These are phyloP conservation scores for Mesorhabditis spiculigera DNA, from an alignment of 2,888 invertebrate genomes.

Conservation along the genomic window DNA sequence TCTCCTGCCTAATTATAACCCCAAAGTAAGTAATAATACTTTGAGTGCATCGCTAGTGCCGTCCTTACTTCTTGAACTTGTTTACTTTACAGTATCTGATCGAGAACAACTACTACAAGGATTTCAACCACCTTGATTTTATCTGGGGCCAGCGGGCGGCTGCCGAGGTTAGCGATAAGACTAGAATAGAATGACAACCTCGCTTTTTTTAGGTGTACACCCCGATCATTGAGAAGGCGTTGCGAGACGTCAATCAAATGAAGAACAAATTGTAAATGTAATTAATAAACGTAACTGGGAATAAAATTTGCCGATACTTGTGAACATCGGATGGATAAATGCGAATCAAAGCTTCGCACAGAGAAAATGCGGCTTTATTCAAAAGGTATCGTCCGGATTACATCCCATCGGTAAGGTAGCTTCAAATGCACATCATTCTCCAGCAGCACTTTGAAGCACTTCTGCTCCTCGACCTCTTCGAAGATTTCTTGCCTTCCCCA, in stretches of 20 bases:
- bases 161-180: conserved; percentile 12
- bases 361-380: too few species aligned
- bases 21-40: conserved; percentile 8
- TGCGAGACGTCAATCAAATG: not conserved
- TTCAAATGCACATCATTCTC: too few species aligned
- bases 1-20: conserved; percentile 14
- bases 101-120: conserved; percentile 27
- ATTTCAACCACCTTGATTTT: conserved; percentile 43
- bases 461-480: too few species aligned
- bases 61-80: not conserved
- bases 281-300: not conserved
- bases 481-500: too few species aligned
- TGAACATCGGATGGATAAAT: too few species aligned
- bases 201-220: not conserved
- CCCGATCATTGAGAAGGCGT: conserved; percentile 1
- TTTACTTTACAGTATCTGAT: conserved; percentile 9
- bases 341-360: too few species aligned
- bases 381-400: too few species aligned
- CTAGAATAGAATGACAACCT: not conserved
- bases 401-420: too few species aligned
- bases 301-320: too few species aligned
- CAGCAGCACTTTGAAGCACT: too few species aligned
- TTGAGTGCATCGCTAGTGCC: not conserved
- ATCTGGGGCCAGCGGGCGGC: conserved; percentile 42
- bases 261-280: not conserved